Conservation (phyloP, 53 echinoderm and acorn worm genomes). For the Henricia sp. region DNA sequence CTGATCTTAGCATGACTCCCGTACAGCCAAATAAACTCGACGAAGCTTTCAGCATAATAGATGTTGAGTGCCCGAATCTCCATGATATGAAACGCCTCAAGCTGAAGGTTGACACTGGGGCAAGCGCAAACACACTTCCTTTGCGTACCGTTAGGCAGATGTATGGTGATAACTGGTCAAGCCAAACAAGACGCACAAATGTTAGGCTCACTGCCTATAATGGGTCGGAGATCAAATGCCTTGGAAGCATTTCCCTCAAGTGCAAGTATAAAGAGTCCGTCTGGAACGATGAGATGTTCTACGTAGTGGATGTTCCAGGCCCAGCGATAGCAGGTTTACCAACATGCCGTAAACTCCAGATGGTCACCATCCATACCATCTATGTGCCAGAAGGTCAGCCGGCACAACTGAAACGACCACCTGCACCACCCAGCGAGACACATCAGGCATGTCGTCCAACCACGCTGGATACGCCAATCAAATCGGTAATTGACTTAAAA, state of each 20-base stretch:
- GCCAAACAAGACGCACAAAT: constrained; percentile 12
- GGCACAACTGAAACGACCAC: neutral
- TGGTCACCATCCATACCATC: constrained; percentile 63
- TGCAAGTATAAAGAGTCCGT: constrained; percentile 42
- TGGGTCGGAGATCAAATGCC: constrained; percentile 44
- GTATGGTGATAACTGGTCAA: constrained; percentile 55
- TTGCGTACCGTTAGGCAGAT: constrained; percentile 57
- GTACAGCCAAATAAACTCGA: neutral
- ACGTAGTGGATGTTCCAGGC: constrained; percentile 68
- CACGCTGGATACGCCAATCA: too few species aligned
- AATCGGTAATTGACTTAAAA: constrained; percentile 9
- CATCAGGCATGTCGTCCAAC: too few species aligned
- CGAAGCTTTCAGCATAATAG: constrained; percentile 55
- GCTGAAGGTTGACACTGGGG: constrained; percentile 74
- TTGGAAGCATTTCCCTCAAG: constrained; percentile 39
- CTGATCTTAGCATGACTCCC: neutral
- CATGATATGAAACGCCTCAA: constrained; percentile 43
- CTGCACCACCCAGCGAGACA: neutral
- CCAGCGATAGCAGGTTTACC: constrained; percentile 70
- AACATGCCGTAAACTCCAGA: constrained; percentile 41
- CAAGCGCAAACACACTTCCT: constrained; percentile 67
- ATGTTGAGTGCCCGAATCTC: constrained; percentile 54
- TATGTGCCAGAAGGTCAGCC: neutral
- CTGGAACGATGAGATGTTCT: constrained; percentile 58
- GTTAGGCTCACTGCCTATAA: constrained; percentile 66